Percentiles rank a stretch among this genome's conserved stretches.
phyloP scores from a whole-genome alignment of 2,113 vertebrate species.

The Oceanites oceanicus region DNA sequence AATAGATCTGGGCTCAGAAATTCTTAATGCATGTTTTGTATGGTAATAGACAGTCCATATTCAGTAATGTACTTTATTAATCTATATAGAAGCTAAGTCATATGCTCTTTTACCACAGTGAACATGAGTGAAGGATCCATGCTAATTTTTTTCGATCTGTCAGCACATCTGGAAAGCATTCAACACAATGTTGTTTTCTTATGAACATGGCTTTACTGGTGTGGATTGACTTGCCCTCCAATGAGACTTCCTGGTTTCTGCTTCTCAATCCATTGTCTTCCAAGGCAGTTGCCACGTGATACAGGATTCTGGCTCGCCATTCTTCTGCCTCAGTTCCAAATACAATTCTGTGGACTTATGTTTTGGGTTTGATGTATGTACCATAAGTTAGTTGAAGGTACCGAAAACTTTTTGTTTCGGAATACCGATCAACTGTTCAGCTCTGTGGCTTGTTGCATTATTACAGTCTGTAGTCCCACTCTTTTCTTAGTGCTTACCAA shows the following conservation, averaged over 20 bases:
- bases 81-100: not conserved
- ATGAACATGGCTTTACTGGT: not conserved
- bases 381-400: not conserved
- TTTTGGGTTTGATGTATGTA: not conserved
- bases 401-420: not conserved
- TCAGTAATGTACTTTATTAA: not conserved
- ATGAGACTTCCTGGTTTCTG: not conserved
- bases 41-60: not conserved
- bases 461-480: not conserved
- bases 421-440: accelerated
- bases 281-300: not conserved
- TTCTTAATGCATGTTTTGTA: not conserved
- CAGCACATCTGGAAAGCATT: not conserved
- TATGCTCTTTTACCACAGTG: not conserved
- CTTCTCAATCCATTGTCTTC: not conserved
- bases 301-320: not conserved
- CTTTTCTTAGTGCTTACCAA: not conserved
- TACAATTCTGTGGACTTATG: not conserved
- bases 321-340: not conserved
- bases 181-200: not conserved
- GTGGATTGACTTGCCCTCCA: not conserved
- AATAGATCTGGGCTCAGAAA: not conserved
- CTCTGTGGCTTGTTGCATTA: not conserved
- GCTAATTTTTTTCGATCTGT: not conserved
- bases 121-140: not conserved